A percentile compares a stretch with the other conserved stretches of the same genome.
Evolutionary conservation across 2,888 invertebrate genomes (phyloP).

Genomic region (Tholera decimalis): DNA sequence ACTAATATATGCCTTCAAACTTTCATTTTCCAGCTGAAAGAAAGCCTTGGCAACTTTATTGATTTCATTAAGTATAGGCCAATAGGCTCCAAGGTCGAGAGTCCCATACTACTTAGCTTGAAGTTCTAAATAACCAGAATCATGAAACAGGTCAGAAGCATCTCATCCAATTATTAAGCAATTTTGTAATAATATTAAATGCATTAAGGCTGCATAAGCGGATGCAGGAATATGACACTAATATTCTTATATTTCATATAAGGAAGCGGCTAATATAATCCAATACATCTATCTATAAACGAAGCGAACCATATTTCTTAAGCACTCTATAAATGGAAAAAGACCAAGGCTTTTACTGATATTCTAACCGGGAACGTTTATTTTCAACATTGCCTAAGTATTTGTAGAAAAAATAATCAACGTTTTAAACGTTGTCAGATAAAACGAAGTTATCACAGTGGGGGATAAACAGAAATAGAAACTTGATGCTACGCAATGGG

Average conservation of each 20-base stretch:
- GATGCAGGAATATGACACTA: constrained; percentile 36
- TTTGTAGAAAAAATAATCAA: constrained; percentile 23
- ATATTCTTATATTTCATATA: constrained; percentile 39
- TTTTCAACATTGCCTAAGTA: constrained; percentile 4
- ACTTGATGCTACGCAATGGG: constrained; percentile 15
- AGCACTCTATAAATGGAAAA: constrained; percentile 32
- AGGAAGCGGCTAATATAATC: constrained; percentile 40
- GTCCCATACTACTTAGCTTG: constrained; percentile 5
- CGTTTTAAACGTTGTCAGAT: constrained; percentile 12
- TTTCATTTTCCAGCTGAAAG: constrained; percentile 25
- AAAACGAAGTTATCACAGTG: constrained; percentile 41
- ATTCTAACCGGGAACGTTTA: constrained; percentile 25
- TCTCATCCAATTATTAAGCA: constrained; percentile 1
- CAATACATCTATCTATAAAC: constrained; percentile 56
- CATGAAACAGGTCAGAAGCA: constrained; percentile 17
- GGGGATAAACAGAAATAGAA: constrained; percentile 44
- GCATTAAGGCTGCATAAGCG: constrained; percentile 13
- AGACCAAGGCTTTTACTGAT: constrained; percentile 22
- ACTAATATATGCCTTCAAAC: constrained; percentile 20
- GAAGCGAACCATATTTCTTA: constrained; percentile 30
- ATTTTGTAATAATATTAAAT: constrained; percentile 18
- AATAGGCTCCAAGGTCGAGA: constrained; percentile 44
- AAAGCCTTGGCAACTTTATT: constrained; percentile 44
- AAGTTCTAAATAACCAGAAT: constrained; percentile 20
- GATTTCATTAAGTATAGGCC: constrained; percentile 36